phyloP scores from a whole-genome alignment of 2,113 vertebrate species.

The Ciconia maguari region DNA sequence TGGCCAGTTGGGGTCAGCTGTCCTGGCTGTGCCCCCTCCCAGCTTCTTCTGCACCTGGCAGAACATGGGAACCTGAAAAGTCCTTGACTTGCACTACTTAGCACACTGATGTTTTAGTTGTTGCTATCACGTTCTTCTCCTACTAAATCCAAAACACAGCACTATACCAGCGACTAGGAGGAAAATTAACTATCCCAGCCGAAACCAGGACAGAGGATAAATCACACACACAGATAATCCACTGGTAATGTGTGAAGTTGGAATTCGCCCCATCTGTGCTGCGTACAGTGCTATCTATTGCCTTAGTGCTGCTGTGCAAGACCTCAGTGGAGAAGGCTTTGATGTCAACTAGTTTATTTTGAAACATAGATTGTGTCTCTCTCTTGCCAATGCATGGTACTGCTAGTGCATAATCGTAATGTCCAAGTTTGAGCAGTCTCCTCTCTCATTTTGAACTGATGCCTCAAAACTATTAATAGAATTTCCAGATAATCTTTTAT shows the following conservation, averaged over 20 bases:
- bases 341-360: not conserved
- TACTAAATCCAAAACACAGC: too few species aligned
- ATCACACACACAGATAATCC: too few species aligned
- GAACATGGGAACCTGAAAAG: too few species aligned
- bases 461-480: not conserved
- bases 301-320: not conserved
- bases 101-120: too few species aligned
- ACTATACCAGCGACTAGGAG: too few species aligned
- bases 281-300: accelerated
- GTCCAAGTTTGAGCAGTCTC: not conserved
- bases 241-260: not conserved
- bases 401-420: accelerated
- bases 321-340: not conserved
- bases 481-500: not conserved
- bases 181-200: too few species aligned
- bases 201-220: too few species aligned
- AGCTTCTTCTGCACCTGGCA: too few species aligned
- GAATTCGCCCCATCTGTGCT: not conserved
- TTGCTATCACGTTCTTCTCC: too few species aligned
- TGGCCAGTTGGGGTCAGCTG: too few species aligned
- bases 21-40: too few species aligned
- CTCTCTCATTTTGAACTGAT: not conserved
- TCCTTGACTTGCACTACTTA: too few species aligned
- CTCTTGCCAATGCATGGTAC: not conserved
- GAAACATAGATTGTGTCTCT: not conserved